phyloP scores from a whole-genome alignment of 2,797 vertebrate genomes.

The Smutsia gigantea region DNA sequence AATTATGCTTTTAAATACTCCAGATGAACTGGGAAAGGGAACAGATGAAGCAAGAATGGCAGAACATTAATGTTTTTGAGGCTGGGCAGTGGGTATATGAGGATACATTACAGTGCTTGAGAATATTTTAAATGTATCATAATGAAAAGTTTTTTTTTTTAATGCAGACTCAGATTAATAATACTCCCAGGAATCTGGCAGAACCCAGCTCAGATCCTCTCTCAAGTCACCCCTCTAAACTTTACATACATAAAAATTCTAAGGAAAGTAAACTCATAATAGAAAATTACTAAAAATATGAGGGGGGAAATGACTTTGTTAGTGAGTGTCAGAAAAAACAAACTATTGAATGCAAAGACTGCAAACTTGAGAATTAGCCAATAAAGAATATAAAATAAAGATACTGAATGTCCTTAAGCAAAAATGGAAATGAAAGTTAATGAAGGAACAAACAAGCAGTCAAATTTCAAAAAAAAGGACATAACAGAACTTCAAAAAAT shows the following conservation, averaged over 20 bases:
- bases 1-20: background rate
- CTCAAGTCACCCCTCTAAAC: background rate
- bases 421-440: background rate
- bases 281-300: background rate
- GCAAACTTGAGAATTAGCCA: background rate
- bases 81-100: background rate
- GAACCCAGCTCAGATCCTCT: background rate
- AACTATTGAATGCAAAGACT: background rate
- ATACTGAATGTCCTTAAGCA: background rate
- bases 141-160: background rate
- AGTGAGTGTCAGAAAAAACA: background rate
- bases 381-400: background rate
- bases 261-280: background rate
- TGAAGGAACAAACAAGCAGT: background rate
- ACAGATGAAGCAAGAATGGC: background rate
- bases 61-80: background rate
- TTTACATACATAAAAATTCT: constrained; percentile 1
- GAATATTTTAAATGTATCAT: constrained; percentile 7
- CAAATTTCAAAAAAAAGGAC: background rate
- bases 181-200: background rate
- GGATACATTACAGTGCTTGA: background rate
- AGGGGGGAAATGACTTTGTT: background rate
- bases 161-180: background rate
- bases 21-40: background rate
- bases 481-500: background rate